phyloP scores from a whole-genome alignment of 2,113 vertebrate species.

The Strix aluco region DNA sequence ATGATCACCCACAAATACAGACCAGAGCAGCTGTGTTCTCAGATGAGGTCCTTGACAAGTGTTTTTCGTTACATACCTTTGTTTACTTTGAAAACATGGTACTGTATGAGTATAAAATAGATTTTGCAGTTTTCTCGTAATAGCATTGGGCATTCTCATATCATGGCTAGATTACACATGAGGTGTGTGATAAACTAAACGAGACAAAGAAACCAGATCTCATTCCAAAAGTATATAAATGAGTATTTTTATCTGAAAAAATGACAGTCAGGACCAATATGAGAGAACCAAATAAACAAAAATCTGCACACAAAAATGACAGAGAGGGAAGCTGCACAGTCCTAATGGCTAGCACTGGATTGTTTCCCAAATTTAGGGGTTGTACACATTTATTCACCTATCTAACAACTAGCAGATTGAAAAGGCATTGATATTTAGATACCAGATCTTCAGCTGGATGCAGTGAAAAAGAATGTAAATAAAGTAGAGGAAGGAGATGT shows the following conservation, averaged over 20 bases:
- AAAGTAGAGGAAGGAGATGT: neutral
- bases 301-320: neutral
- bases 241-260: neutral
- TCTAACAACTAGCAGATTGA: neutral
- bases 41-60: neutral
- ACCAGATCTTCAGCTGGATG: neutral
- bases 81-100: neutral
- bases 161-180: neutral
- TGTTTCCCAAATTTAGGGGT: neutral
- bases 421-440: neutral
- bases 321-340: neutral
- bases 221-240: neutral
- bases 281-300: neutral
- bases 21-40: neutral
- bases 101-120: neutral
- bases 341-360: neutral
- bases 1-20: neutral
- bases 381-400: neutral
- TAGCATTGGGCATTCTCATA: neutral
- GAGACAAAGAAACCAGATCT: neutral
- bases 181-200: neutral
- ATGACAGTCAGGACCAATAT: rapidly evolving
- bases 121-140: neutral
- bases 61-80: neutral
- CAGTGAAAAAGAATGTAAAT: neutral